Conservation (phyloP, 2,113 vertebrate species). For the Dunckerocampus dactyliophorus region DNA sequence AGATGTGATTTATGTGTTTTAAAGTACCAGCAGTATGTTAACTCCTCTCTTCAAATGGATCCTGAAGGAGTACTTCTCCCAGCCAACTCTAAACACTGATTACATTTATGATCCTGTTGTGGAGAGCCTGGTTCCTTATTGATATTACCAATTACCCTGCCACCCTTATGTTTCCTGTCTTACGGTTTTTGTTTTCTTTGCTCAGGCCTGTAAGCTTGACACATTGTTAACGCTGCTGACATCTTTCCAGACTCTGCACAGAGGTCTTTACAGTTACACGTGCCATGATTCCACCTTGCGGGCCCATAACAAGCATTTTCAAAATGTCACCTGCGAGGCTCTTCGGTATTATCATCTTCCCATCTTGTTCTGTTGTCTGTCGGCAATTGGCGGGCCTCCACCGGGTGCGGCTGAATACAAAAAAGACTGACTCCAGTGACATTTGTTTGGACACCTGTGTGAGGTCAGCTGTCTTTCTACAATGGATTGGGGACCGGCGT, state of each 20-base stretch:
- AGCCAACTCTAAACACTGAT: conserved; percentile 55
- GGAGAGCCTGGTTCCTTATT: conserved; percentile 18
- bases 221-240: conserved; percentile 33
- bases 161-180: conserved; percentile 8
- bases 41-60: conserved; percentile 51
- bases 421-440: conserved; percentile 45
- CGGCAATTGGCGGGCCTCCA: conserved; percentile 41
- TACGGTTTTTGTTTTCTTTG: conserved; percentile 46
- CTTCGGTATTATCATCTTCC: conserved; percentile 35
- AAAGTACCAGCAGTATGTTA: conserved; percentile 30
- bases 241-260: conserved; percentile 28
- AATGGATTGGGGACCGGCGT: conserved; percentile 42
- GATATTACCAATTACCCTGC: conserved; percentile 30
- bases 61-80: conserved; percentile 51
- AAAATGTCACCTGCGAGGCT: conserved; percentile 54
- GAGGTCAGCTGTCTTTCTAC: conserved; percentile 37
- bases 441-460: conserved; percentile 59
- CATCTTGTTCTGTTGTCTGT: conserved; percentile 33
- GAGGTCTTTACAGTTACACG: conserved; percentile 22
- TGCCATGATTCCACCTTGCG: conserved; percentile 14
- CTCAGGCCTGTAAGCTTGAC: conserved; percentile 9
- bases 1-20: conserved; percentile 41
- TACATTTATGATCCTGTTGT: conserved; percentile 44
- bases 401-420: conserved; percentile 24
- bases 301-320: conserved; percentile 36